Percentiles rank a stretch among this genome's conserved stretches.
phyloP scores from a whole-genome alignment of 2,888 invertebrate species.

The Pammene aurita region DNA sequence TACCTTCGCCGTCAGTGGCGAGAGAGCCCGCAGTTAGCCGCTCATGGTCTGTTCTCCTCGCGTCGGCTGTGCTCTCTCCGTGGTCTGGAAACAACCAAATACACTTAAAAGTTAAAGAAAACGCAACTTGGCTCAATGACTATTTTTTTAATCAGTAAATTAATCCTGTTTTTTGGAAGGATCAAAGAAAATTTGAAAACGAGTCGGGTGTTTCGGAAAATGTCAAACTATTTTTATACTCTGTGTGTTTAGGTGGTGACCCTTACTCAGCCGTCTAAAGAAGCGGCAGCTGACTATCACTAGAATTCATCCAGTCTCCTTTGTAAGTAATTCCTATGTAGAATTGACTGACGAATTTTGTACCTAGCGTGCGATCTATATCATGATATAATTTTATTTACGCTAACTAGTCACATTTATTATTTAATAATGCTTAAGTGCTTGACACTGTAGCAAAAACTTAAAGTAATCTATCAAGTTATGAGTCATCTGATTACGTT shows the following conservation, averaged over 20 bases:
- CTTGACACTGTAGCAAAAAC: conserved; percentile 2
- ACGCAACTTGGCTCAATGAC: too few species aligned
- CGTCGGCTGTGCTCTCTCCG: conserved; percentile 88
- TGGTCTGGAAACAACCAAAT: conserved; percentile 65
- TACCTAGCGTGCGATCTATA: neutral
- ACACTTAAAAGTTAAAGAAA: neutral
- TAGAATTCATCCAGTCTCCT: too few species aligned
- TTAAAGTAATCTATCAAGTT: conserved; percentile 2
- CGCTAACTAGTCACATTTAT: neutral
- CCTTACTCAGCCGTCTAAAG: too few species aligned
- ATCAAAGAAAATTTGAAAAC: too few species aligned
- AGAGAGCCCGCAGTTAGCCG: conserved; percentile 88
- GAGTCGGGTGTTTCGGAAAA: too few species aligned
- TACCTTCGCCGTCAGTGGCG: conserved; percentile 93
- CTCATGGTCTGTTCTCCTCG: conserved; percentile 83
- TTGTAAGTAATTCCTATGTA: neutral
- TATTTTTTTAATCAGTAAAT: too few species aligned
- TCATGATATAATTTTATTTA: neutral
- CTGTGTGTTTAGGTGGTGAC: too few species aligned
- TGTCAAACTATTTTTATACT: too few species aligned
- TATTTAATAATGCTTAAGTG: neutral
- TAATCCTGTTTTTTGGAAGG: too few species aligned
- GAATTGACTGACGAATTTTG: too few species aligned
- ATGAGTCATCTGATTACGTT: neutral
- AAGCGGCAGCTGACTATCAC: too few species aligned